Evolutionary conservation across 2,888 invertebrate species (phyloP), one percentile per base, ranked within the genome.

Genomic region (Crocallis elinguaria): DNA sequence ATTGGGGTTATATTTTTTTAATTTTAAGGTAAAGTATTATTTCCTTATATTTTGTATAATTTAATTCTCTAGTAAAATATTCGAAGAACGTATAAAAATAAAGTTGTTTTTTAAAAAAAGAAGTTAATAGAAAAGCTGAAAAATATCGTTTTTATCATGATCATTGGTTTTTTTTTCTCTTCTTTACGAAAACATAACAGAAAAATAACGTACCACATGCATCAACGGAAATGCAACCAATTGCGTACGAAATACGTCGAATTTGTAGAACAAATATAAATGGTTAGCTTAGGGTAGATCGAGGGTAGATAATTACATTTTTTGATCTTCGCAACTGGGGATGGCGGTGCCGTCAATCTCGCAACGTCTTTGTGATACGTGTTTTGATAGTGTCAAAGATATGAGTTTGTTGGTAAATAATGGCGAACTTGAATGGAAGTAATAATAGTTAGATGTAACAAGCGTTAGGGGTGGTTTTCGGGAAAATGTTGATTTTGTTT

Each of bases 241-340:
- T 88, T 86, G 85, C 88, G 84, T 82, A 77, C 73, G 83, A 76
- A 84, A 88, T 84, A 82, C 86, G 82, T 84, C 82, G 86, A 91
- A 90, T 90, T 91, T 90, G 90, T 91, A 90, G 86, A 89, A 89
- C 90, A 91, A 91, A 91, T 90, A 91, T 90, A 89, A 88, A 88
- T 88, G 86, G 52, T 46, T 44, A 38, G 21, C 84, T 88, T 85
- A 86, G 88, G 90, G 90, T 87, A 89, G 90, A 90, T 90, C 86
- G 79, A 80, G 91, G 91, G 90, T 86, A 87, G 91, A 91, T 91
- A 91, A 91, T 90, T 91, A 89, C 90, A 90, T 90, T 90, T 90
- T 88, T 90, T 90, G 89, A 90, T 89, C 89, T 88, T 82, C 80
- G 77, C 77, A 75, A 73, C 77, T 73, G 83, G 85, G 85, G 85